These are phyloP conservation scores for Raja brachyura DNA, from an alignment of 2,113 vertebrate species.

Conservation along the genomic window DNA sequence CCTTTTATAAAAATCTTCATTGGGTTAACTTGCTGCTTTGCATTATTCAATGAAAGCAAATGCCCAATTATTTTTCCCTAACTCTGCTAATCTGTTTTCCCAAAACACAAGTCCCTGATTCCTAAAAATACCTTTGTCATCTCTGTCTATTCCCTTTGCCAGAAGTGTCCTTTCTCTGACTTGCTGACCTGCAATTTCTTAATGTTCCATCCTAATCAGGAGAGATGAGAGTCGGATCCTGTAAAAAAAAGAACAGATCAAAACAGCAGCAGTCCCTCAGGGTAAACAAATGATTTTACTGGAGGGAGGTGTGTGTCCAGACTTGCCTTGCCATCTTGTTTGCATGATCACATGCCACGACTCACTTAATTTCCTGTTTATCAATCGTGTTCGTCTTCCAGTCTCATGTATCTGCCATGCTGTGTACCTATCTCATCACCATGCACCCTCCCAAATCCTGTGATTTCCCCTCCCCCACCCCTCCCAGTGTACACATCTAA, in stretches of 20 bases:
- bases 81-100: neutral
- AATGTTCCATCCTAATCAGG: neutral
- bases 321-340: slow-evolving; percentile 2
- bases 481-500: neutral
- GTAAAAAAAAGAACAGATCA: neutral
- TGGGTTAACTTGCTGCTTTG: neutral
- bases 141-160: neutral
- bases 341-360: slow-evolving; percentile 12
- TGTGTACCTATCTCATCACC: neutral
- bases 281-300: neutral
- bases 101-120: neutral
- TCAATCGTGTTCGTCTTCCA: neutral
- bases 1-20: neutral
- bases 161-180: neutral
- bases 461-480: neutral
- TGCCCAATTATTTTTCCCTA: too few species aligned
- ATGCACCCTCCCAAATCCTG: neutral
- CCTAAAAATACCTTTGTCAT: neutral
- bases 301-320: neutral
- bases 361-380: slow-evolving; percentile 24
- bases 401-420: too few species aligned
- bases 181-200: neutral
- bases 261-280: neutral
- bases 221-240: neutral
- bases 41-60: neutral